These are phyloP conservation scores for Brachyhypopomus occidentalis DNA, from an alignment of 2,113 vertebrate species.

Conservation along the genomic window DNA sequence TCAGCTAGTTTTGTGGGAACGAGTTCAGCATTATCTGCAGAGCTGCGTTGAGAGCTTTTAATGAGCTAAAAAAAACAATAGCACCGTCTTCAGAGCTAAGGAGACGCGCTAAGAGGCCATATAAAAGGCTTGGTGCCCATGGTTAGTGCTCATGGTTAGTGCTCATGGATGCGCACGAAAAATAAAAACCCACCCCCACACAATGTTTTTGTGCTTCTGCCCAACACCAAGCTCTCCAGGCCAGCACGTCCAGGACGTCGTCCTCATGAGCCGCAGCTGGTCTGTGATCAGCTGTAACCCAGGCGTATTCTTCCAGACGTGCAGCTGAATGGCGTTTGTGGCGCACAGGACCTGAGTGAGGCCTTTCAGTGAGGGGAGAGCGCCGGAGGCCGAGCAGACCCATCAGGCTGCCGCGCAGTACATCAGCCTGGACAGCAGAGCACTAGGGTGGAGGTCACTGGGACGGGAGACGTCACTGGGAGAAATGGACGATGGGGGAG, in stretches of 20 bases:
- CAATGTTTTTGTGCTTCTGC: slow-evolving; percentile 19
- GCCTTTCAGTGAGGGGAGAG: background rate
- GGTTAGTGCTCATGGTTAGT: slow-evolving; percentile 42
- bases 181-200: background rate
- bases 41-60: slow-evolving; percentile 30
- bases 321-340: slow-evolving; percentile 17
- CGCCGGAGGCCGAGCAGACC: background rate
- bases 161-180: slow-evolving; percentile 17
- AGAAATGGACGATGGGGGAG: background rate
- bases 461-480: background rate
- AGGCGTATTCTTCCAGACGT: slow-evolving; percentile 3
- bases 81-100: slow-evolving; percentile 33
- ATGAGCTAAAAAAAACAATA: slow-evolving; percentile 43
- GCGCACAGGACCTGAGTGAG: no score
- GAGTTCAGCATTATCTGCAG: slow-evolving; percentile 19
- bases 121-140: slow-evolving; percentile 31
- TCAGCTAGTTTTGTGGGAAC: background rate
- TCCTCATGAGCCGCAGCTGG: slow-evolving; percentile 21
- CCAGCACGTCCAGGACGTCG: slow-evolving; percentile 26
- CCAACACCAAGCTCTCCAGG: background rate
- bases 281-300: slow-evolving; percentile 26
- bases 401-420: background rate
- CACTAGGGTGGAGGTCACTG: background rate
- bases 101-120: slow-evolving; percentile 18
- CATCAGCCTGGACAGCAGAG: slow-evolving; percentile 1